These are phyloP conservation scores for Pongo pygmaeus DNA, from an alignment of 2,113 vertebrate species.

Conservation along the genomic window DNA sequence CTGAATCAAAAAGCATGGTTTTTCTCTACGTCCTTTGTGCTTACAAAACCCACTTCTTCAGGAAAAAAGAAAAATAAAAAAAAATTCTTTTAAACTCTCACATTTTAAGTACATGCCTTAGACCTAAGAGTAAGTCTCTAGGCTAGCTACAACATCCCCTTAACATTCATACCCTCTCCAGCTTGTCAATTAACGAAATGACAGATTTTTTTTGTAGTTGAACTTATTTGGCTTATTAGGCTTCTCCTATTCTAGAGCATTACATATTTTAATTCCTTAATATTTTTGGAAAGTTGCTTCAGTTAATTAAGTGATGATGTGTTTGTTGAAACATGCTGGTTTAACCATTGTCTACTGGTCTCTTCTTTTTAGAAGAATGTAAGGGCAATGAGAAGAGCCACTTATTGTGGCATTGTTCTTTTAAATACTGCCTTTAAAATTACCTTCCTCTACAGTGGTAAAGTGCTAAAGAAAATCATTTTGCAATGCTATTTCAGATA, in stretches of 20 bases:
- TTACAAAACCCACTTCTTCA: not conserved
- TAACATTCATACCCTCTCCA: not conserved
- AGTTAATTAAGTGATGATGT: not conserved
- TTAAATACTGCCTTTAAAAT: not conserved
- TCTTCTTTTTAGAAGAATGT: not conserved
- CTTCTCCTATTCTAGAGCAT: not conserved
- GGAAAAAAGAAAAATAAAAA: not conserved
- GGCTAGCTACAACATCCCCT: not conserved
- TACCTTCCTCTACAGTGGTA: not conserved
- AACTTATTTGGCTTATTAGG: not conserved
- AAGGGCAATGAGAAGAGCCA: not conserved
- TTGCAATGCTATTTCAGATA: conserved; percentile 31
- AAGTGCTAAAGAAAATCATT: not conserved
- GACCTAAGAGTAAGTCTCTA: not conserved
- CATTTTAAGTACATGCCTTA: not conserved
- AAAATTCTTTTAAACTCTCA: not conserved
- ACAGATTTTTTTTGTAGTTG: not conserved
- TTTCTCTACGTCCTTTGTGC: not conserved
- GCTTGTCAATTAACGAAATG: not conserved
- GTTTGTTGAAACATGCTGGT: not conserved
- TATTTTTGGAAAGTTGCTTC: not conserved
- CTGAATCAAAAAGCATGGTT: not conserved
- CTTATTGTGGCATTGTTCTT: not conserved
- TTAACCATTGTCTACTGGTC: not conserved
- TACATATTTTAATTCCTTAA: not conserved